A percentile compares a stretch with the other conserved stretches of the same genome.
Conservation (phyloP, 2,797 vertebrate genomes). For the Sciaenops ocellatus region DNA sequence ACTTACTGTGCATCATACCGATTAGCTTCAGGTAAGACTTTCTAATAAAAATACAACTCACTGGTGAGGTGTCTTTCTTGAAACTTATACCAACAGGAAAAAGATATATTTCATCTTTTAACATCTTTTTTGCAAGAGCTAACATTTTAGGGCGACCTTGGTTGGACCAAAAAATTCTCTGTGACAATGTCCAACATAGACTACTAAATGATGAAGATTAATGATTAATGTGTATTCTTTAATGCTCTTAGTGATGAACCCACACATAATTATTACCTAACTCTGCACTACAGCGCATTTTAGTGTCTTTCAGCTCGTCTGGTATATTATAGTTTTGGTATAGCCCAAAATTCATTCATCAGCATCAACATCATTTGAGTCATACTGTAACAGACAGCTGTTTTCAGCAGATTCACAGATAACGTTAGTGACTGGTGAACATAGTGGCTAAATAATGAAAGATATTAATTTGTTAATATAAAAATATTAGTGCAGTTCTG, state of each 20-base stretch:
- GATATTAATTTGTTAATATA: no score
- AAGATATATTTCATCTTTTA: slow-evolving; percentile 7
- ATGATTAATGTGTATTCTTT: not conserved
- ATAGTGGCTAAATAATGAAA: no score
- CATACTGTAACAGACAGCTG: not conserved
- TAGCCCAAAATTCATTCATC: not conserved
- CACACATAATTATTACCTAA: not conserved
- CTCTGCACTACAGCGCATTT: not conserved
- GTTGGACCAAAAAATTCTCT: not conserved
- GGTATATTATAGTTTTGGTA: no score
- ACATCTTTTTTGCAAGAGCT: not conserved
- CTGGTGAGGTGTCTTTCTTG: not conserved
- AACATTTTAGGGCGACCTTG: not conserved
- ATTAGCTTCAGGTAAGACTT: slow-evolving; percentile 27
- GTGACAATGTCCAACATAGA: not conserved
- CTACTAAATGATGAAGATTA: not conserved
- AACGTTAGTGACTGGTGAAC: not conserved
- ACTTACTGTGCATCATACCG: slow-evolving; percentile 22
- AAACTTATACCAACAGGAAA: not conserved
- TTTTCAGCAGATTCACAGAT: not conserved
- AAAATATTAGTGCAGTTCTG: not conserved
- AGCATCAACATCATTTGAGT: not conserved
- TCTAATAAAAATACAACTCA: not conserved
- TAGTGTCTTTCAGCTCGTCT: not conserved
- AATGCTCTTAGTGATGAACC: not conserved